These are phyloP conservation scores for Labia minor DNA, from an alignment of 2,888 invertebrate species.

Conservation along the genomic window DNA sequence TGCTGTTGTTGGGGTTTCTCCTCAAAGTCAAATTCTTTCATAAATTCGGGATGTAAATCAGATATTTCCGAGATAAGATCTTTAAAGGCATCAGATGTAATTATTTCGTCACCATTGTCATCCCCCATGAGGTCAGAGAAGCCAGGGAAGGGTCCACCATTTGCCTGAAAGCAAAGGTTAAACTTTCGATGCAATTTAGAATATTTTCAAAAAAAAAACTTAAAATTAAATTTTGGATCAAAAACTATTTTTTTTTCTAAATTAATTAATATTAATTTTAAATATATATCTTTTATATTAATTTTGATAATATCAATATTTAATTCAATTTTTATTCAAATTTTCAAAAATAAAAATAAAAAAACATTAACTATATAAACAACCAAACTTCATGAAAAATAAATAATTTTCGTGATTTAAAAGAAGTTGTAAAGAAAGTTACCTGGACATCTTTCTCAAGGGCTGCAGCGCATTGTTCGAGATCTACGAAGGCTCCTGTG, in stretches of 20 bases:
- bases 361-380: too few relatives aligned
- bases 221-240: background rate
- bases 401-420: too few relatives aligned
- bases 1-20: slow-evolving; percentile 38
- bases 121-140: slow-evolving; percentile 74
- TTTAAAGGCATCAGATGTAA: slow-evolving; percentile 65
- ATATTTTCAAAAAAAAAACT: background rate
- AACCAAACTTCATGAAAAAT: too few relatives aligned
- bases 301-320: too few relatives aligned
- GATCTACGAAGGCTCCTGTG: slow-evolving; percentile 60
- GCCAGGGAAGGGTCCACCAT: slow-evolving; percentile 58
- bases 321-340: too few relatives aligned
- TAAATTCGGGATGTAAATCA: slow-evolving; percentile 68
- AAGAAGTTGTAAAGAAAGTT: too few relatives aligned
- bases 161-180: slow-evolving; percentile 40
- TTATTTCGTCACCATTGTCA: slow-evolving; percentile 68
- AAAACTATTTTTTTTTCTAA: too few relatives aligned
- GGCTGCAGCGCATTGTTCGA: slow-evolving; percentile 74
- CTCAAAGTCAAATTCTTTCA: slow-evolving; percentile 70
- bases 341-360: too few relatives aligned
- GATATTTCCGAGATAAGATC: slow-evolving; percentile 80
- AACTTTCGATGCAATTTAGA: too few relatives aligned
- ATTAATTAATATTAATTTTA: too few relatives aligned
- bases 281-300: too few relatives aligned
- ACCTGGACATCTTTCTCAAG: slow-evolving; percentile 62